Evolutionary conservation across 2,113 vertebrate genomes (phyloP), one percentile per base, ranked within the genome.

Genomic region (Leptodactylus fuscus): DNA sequence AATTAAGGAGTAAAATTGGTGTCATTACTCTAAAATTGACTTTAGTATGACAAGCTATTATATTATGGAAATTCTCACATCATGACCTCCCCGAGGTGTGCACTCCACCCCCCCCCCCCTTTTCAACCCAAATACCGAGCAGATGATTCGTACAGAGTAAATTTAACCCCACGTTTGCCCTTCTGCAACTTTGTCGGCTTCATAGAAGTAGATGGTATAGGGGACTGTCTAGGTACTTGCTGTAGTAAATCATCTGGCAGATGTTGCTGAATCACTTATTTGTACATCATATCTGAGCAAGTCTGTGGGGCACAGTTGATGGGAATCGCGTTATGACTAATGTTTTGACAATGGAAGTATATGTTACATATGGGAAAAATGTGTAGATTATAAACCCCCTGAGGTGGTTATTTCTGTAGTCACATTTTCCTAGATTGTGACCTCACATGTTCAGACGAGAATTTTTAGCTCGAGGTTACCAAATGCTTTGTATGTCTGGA

Each of bases 211-310:
- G 62, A 70, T 46, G 53, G n/a, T 74, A 2, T n/a, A 34, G 58
- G 13, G 69, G 18, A 12, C 13, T 73, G 70, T 75, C 49, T 38
- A n/a, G 32, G 24, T 41, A 74, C 24, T 55, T n/a, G 11, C 36
- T 29, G 69, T 46, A 41, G 32, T 20, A 60, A 41, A 75, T 55
- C 70, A 60, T 34, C 27, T 34, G 13, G 24, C 69, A 74, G 70
- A 83, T 83, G 81, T 60, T 75, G 44, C 41, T 75, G 82, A 83
- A 27, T 83, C 49, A 83, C 49, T 44, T n/a, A 22, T 18, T 32
- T 65, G 4, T n/a, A n/a, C 32, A 20, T 38, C 69, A 41, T 71
- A 46, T 73, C 38, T 73, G 9, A 69, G 32, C 13, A 5, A 5
- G 20, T 77, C 65, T 69, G 32, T 69, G 65, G 65, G 32, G 18